Evolutionary conservation across 2,888 invertebrate genomes (phyloP).

Genomic region (Ophioninae sp.): DNA sequence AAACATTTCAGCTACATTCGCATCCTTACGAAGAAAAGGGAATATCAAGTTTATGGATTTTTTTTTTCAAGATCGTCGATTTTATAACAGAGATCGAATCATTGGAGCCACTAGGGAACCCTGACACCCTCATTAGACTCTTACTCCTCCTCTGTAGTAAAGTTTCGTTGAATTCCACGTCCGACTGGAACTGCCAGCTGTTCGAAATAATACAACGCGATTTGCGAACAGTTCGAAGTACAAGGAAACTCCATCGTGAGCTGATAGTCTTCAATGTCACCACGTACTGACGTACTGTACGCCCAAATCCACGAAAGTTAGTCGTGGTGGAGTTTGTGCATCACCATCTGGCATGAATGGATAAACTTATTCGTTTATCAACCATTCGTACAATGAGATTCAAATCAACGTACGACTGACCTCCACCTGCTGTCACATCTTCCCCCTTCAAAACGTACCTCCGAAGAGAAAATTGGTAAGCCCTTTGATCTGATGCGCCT

Average conservation of each 20-base stretch:
- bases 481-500: not conserved
- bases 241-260: not conserved
- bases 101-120: not conserved
- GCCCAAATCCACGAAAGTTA: not conserved
- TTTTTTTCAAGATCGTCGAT: not conserved
- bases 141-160: not conserved
- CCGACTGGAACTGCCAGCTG: not conserved
- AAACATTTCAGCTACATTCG: not conserved
- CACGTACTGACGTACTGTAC: conserved; percentile 10
- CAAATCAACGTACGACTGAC: not conserved
- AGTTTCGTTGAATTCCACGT: conserved; percentile 2
- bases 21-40: not conserved
- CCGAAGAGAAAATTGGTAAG: not conserved
- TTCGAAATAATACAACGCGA: conserved; percentile 15
- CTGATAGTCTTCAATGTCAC: conserved; percentile 13
- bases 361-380: conserved; percentile 23
- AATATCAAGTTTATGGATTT: not conserved
- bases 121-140: not conserved
- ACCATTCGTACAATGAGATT: not conserved
- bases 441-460: not conserved
- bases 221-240: not conserved
- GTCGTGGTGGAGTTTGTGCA: conserved; percentile 20
- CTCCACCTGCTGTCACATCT: not conserved
- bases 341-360: conserved; percentile 18
- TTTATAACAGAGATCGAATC: not conserved